Conservation (phyloP, 2,888 invertebrate species). For the Nasonovia ribisnigri region DNA sequence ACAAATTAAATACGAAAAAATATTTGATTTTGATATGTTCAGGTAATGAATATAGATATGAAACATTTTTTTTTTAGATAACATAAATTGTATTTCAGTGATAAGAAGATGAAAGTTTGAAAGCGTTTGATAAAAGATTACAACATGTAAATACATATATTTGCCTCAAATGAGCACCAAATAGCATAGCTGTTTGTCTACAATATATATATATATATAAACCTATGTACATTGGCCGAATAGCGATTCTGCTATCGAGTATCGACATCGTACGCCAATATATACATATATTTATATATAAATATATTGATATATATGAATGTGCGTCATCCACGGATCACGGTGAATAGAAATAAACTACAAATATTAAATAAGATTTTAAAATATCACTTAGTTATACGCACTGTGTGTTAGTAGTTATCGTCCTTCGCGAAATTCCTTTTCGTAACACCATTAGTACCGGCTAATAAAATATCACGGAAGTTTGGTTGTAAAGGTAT, state of each 20-base stretch:
- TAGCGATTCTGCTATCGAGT: neutral
- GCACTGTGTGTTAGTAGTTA: constrained; percentile 61
- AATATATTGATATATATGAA: neutral
- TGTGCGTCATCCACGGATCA: constrained; percentile 4
- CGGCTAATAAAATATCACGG: constrained; percentile 50
- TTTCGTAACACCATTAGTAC: constrained; percentile 63
- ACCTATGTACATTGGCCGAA: constrained; percentile 8
- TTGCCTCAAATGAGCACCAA: neutral
- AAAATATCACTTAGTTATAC: constrained; percentile 39
- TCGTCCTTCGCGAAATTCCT: constrained; percentile 61
- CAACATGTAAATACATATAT: neutral
- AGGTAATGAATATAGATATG: neutral
- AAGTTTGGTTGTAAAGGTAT: constrained; percentile 35
- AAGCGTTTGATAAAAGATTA: constrained; percentile 42
- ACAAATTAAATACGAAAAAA: neutral
- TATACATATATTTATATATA: neutral
- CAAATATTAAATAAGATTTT: constrained; percentile 14
- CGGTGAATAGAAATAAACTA: neutral
- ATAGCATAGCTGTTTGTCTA: neutral
- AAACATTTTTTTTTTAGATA: constrained; percentile 1
- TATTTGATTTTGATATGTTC: neutral
- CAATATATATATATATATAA: neutral
- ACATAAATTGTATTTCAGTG: neutral
- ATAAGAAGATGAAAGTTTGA: constrained; percentile 41
- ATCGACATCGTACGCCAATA: constrained; percentile 9